These are phyloP conservation scores for Arenaria interpres DNA, from an alignment of 2,113 vertebrate species.

Conservation along the genomic window DNA sequence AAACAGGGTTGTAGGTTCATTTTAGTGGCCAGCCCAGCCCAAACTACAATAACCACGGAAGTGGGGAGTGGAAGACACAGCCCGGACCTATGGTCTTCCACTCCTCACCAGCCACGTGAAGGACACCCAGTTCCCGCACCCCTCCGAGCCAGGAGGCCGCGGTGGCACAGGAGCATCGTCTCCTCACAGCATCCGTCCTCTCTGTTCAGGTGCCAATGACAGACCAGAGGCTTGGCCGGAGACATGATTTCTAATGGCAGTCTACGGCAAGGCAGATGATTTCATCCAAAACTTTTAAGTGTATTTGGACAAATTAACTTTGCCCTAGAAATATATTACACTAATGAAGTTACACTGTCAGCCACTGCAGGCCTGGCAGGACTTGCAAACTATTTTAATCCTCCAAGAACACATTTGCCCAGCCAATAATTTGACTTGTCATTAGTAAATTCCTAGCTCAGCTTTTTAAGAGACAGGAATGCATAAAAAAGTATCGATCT, in stretches of 20 bases:
- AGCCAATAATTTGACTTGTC: constrained; percentile 1
- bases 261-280: background rate
- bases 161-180: background rate
- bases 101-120: background rate
- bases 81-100: fast-evolving
- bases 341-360: background rate
- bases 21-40: background rate
- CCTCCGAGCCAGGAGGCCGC: background rate
- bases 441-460: constrained; percentile 24
- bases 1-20: background rate
- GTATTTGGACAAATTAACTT: constrained; percentile 7
- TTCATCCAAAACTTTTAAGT: background rate
- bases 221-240: background rate
- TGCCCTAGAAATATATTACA: background rate
- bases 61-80: background rate
- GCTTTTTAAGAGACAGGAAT: constrained; percentile 23
- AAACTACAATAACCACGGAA: background rate
- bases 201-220: fast-evolving
- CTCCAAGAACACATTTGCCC: background rate
- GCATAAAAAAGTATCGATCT: background rate
- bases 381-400: constrained; percentile 24
- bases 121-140: fast-evolving
- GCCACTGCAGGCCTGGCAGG: constrained; percentile 9
- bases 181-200: fast-evolving
- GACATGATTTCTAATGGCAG: background rate